phyloP scores from a whole-genome alignment of 2,888 invertebrate genomes.

The Philereme vetulata region DNA sequence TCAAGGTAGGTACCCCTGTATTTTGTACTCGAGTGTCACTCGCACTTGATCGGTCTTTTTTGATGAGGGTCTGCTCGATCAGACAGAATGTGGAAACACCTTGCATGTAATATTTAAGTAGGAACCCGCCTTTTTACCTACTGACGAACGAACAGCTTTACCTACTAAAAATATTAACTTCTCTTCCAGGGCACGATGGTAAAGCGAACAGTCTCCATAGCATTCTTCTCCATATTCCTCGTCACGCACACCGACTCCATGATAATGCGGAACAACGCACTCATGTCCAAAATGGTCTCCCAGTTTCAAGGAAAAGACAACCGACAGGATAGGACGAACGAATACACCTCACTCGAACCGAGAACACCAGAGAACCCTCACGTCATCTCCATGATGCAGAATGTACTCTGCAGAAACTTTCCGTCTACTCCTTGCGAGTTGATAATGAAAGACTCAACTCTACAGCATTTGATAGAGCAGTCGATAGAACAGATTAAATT shows the following conservation, averaged over 20 bases:
- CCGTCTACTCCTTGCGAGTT: conserved; percentile 68
- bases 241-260: conserved; percentile 44
- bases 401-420: conserved; percentile 70
- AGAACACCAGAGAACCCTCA: conserved; percentile 35
- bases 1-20: no score
- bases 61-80: no score
- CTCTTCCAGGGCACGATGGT: conserved; percentile 28
- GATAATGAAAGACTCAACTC: conserved; percentile 59
- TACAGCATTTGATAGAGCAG: conserved; percentile 60
- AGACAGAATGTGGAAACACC: no score
- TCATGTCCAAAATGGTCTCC: conserved; percentile 71
- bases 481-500: conserved; percentile 69
- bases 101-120: no score
- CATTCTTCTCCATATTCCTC: conserved; percentile 35
- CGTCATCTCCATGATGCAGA: conserved; percentile 64
- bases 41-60: no score
- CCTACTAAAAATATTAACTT: neutral
- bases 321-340: conserved; percentile 23
- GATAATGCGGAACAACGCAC: conserved; percentile 69
- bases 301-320: conserved; percentile 63
- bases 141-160: neutral
- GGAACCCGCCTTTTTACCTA: no score
- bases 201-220: conserved; percentile 23
- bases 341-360: conserved; percentile 39
- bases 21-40: no score